Evolutionary conservation across 2,888 invertebrate species (phyloP).

Genomic region (Noctua fimbriata): DNA sequence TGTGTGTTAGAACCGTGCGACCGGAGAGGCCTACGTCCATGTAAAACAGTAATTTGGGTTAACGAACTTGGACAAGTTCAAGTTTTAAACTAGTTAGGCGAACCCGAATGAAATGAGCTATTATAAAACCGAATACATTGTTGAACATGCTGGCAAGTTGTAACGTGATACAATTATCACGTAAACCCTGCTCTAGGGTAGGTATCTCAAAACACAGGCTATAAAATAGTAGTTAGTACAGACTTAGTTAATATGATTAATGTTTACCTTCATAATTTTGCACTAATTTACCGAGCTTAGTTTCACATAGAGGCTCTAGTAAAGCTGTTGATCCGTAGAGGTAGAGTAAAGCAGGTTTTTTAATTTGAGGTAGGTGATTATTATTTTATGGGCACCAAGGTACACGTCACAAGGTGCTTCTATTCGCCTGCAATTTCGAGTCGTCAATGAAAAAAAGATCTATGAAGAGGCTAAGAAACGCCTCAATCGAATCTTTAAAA

Average conservation of each 20-base stretch:
- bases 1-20: neutral
- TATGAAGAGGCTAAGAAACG: neutral
- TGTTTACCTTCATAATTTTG: conserved; percentile 12
- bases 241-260: conserved; percentile 17
- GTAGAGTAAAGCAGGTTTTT: neutral
- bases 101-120: neutral
- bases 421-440: neutral
- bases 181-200: neutral
- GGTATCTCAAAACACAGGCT: neutral
- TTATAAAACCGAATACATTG: neutral
- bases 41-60: neutral
- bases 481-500: neutral
- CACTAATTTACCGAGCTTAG: neutral
- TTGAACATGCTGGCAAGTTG: neutral
- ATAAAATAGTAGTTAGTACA: neutral
- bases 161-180: neutral
- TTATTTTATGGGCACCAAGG: neutral
- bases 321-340: neutral
- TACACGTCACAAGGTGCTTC: neutral
- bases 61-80: neutral
- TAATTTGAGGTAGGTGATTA: neutral
- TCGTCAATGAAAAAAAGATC: neutral
- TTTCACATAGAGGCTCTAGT: neutral
- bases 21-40: neutral
- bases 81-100: neutral